Percentiles rank a stretch among this genome's conserved stretches.
Evolutionary conservation across 1,140 invertebrate genomes (phyloP).

Genomic region (Condylostylus longicornis): DNA sequence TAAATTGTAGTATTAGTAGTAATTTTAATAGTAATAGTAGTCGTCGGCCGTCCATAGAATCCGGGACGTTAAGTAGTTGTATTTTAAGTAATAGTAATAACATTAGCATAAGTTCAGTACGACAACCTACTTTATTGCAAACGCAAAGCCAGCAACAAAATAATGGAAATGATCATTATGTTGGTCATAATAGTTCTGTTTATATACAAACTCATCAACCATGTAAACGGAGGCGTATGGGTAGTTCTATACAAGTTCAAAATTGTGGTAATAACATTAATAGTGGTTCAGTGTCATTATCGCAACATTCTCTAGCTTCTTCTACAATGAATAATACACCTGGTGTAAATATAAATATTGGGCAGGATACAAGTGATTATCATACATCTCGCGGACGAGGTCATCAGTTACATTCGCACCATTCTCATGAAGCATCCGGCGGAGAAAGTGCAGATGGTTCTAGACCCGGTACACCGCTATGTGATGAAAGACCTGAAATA

Average conservation of each 20-base stretch:
- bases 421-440: slow-evolving; percentile 30
- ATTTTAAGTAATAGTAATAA: too few species aligned
- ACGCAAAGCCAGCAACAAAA: slow-evolving; percentile 20
- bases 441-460: slow-evolving; percentile 39
- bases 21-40: slow-evolving; percentile 17
- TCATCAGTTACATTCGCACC: slow-evolving; percentile 32
- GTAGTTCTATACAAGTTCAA: slow-evolving; percentile 1
- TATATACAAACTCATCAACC: slow-evolving; percentile 1
- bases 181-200: slow-evolving; percentile 1
- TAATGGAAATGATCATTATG: slow-evolving; percentile 14
- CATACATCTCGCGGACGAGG: slow-evolving; percentile 26
- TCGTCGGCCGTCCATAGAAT: slow-evolving; percentile 30
- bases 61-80: slow-evolving; percentile 17
- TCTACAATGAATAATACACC: slow-evolving; percentile 5
- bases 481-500: slow-evolving; percentile 67
- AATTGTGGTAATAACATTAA: too few species aligned
- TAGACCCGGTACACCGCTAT: slow-evolving; percentile 64
- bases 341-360: slow-evolving; percentile 2
- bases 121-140: too few species aligned
- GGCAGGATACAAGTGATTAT: slow-evolving; percentile 22
- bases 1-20: slow-evolving; percentile 9
- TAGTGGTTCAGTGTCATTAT: background rate
- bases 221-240: slow-evolving; percentile 4
- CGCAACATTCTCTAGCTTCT: background rate
- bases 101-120: too few species aligned